Evolutionary conservation across 2,888 invertebrate species (phyloP).

Genomic region (Lochmaea capreae): DNA sequence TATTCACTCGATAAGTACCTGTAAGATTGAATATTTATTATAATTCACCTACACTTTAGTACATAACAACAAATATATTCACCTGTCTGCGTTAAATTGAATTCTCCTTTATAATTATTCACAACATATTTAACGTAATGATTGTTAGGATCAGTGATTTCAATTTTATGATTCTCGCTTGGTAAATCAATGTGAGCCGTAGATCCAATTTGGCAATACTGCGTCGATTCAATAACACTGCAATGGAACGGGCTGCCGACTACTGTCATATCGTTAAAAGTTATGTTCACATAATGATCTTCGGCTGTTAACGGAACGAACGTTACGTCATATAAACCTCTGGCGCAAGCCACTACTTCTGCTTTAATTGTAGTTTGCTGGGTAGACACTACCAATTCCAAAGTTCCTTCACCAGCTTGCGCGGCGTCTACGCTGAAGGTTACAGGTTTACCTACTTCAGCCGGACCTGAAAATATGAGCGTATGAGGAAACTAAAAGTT

Average conservation of each 20-base stretch:
- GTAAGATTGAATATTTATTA: not conserved
- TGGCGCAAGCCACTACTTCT: slow-evolving; percentile 88
- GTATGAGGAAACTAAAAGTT: too few relatives aligned
- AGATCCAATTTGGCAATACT: slow-evolving; percentile 77
- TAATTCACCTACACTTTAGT: not conserved
- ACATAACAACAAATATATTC: slow-evolving; percentile 40
- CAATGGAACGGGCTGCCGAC: slow-evolving; percentile 93
- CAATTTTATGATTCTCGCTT: slow-evolving; percentile 73
- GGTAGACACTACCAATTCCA: slow-evolving; percentile 92
- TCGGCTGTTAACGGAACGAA: slow-evolving; percentile 91
- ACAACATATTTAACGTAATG: slow-evolving; percentile 65
- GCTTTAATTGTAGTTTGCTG: slow-evolving; percentile 87
- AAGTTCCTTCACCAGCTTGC: slow-evolving; percentile 92
- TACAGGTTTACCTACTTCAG: slow-evolving; percentile 85
- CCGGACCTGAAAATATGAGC: slow-evolving; percentile 54
- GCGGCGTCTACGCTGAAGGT: slow-evolving; percentile 95
- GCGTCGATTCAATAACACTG: slow-evolving; percentile 73
- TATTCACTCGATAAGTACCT: slow-evolving; percentile 46
- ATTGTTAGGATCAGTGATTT: slow-evolving; percentile 76
- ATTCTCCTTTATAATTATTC: slow-evolving; percentile 63
- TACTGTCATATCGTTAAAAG: slow-evolving; percentile 92
- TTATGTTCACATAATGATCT: slow-evolving; percentile 92
- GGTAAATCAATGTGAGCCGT: slow-evolving; percentile 71
- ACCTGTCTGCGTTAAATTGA: slow-evolving; percentile 72
- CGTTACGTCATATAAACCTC: slow-evolving; percentile 92